These are phyloP conservation scores for Sialia sialis DNA, from an alignment of 2,113 vertebrate genomes.

Conservation along the genomic window DNA sequence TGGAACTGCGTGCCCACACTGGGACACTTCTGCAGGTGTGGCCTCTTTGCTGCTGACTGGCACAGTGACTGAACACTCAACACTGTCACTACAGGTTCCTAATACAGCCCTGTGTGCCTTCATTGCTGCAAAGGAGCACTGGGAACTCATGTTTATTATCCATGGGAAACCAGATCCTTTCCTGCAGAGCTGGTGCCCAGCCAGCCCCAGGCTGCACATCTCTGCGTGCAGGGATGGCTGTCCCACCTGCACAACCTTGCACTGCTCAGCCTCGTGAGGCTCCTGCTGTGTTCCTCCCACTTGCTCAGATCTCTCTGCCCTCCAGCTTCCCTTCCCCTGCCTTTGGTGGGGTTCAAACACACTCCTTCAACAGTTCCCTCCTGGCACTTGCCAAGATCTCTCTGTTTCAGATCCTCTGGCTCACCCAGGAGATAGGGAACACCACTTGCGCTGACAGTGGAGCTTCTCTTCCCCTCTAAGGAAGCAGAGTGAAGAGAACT, in stretches of 20 bases:
- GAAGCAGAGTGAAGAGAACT: neutral
- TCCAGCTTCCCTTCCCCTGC: neutral
- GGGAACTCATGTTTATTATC: fast-evolving
- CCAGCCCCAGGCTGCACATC: neutral
- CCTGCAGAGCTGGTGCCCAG: neutral
- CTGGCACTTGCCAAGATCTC: neutral
- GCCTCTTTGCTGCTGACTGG: neutral
- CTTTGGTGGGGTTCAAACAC: neutral
- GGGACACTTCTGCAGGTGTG: neutral
- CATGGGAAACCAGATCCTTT: neutral
- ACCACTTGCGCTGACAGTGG: neutral
- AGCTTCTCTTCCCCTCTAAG: neutral
- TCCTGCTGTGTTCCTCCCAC: neutral
- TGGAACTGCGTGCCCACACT: neutral
- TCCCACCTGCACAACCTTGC: neutral
- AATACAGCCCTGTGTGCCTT: neutral
- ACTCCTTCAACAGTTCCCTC: neutral
- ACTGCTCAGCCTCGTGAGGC: fast-evolving
- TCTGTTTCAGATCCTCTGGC: neutral
- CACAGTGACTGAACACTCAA: neutral
- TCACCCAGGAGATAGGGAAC: neutral
- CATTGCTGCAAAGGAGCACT: neutral
- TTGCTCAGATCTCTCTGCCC: neutral
- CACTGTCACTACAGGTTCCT: neutral
- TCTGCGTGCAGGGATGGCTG: fast-evolving